Base-by-base conservation (phyloP, 1,140 invertebrate species). In the Pseudomyrmex gracilis region DNA sequence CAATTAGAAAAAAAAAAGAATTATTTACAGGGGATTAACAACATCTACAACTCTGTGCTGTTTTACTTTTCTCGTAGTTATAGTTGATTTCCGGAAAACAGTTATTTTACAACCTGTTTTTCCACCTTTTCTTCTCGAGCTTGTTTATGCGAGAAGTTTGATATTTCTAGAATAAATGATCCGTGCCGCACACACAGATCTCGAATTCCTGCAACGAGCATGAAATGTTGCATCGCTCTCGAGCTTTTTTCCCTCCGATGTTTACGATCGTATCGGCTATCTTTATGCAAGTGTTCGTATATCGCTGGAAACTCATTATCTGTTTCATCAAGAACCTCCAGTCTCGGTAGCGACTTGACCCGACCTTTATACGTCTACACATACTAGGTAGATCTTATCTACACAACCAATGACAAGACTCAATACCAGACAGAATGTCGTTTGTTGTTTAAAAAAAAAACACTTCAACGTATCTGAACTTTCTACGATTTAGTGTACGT, bases 291-390 rank as follows among this genome's bases (percentile, higher is more conserved):
- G 17, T 57, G n/a, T 78, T 15, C 34, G 43, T 47, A 5, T 34
- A 68, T 78, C 74, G 17, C 45, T n/a, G 53, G 49, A 55, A 77
- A 55, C n/a, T 64, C 10, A 63, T 63, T 63, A 53, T 51, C 24
- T 55, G 49, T 66, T 55, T 45, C 49, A 74, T 74, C 57, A 74
- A 22, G 20, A 34, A 15, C 43, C 34, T 34, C 34, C 34, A 12
- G 34, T 60, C 43, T 73, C 49, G 20, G 22, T 58, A 60, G 55
- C 55, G 10, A 34, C 51, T 71, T 58, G 17, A 60, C 8, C 17
- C 1, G 34, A 58, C 43, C 53, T 64, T 34, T 15, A 34, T 15
- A 3, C 61, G n/a, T 73, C 55, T 47, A 73, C 12, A 9, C 12
- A 9, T 34, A 7, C 5, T 34, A 55, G 34, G 12, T 73, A n/a